Base-by-base conservation (phyloP, 2,797 vertebrate genomes). In the Hoplostethus atlanticus region DNA sequence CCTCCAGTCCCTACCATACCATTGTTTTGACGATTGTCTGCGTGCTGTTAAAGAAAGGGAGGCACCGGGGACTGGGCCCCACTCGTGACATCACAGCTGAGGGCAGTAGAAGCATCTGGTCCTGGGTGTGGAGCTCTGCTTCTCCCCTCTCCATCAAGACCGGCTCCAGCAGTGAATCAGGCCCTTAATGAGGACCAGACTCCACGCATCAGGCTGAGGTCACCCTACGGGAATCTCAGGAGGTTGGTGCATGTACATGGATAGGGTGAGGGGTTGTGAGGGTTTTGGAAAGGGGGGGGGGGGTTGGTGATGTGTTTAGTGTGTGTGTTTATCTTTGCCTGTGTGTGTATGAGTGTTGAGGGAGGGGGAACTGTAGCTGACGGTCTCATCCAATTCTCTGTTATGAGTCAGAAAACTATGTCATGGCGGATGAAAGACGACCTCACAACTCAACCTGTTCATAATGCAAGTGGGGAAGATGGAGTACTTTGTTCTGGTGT, bases 151-250 rank as follows among this genome's bases (percentile, higher is more conserved):
- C 89, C 86, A 83, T 89, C 85, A 86, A 84, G 83, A 85, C 89
- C 80, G 88, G 85, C 93, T 92, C 88, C 83, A 90, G 83, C 86
- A 82, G 84, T 94, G 92, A 92, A 87, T 94, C 88, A 90, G 79
- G 78, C 65, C 83, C 82, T 84, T 95, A 95, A 95, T 94, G 93
- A 95, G 84, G 86, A 94, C 90, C 94, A 95, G 94, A 94, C 90
- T 85, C 66, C 65, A 55, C 73, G 65, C 83, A 83, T 86, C 70
- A 87, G 86, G 65, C 91, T 93, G 87, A 91, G 92, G 88, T 93
- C 90, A 85, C 89, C 64, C 84, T 79, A 83, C 64, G 69, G 88
- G 87, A 93, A 92, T 92, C 91, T 90, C 91, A 82, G 62, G 86
- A 88, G 85, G 68, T 65, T 69, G 79, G 77, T 82, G 74, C 81